A percentile compares a stretch with the other conserved stretches of the same genome.
Evolutionary conservation across 2,113 vertebrate genomes (phyloP).

Genomic region (Quiscalus mexicanus): DNA sequence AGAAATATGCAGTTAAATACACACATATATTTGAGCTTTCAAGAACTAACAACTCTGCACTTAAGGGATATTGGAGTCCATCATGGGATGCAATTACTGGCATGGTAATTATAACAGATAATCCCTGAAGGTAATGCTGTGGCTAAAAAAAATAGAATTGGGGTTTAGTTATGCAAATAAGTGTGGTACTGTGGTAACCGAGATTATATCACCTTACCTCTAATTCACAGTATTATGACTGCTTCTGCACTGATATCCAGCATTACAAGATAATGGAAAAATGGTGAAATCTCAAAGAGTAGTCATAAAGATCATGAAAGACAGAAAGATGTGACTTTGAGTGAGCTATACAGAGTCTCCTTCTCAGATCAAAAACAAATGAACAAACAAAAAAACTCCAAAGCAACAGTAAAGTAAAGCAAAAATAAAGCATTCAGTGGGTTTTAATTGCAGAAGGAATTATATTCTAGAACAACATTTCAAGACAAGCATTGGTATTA

Average conservation of each 20-base stretch:
- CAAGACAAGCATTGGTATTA: not conserved
- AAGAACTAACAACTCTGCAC: not conserved
- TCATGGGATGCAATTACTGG: not conserved
- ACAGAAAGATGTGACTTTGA: not conserved
- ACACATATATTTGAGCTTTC: not conserved
- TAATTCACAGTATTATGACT: not conserved
- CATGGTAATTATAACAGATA: not conserved
- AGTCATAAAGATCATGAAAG: not conserved
- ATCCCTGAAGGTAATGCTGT: not conserved
- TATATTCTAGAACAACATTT: not conserved
- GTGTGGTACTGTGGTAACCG: not conserved
- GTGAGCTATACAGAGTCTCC: not conserved
- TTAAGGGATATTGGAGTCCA: not conserved
- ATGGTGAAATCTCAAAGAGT: not conserved
- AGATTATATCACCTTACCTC: not conserved
- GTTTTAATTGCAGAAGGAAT: not conserved
- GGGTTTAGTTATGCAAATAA: not conserved
- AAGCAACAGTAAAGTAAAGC: not conserved
- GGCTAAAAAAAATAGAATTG: not conserved
- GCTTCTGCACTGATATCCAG: not conserved
- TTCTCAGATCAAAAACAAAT: not conserved
- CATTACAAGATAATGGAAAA: not conserved
- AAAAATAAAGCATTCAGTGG: not conserved
- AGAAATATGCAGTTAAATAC: not conserved
- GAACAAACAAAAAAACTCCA: not conserved